Conservation (phyloP, 2,113 vertebrate species). For the Otolemur garnettii region DNA sequence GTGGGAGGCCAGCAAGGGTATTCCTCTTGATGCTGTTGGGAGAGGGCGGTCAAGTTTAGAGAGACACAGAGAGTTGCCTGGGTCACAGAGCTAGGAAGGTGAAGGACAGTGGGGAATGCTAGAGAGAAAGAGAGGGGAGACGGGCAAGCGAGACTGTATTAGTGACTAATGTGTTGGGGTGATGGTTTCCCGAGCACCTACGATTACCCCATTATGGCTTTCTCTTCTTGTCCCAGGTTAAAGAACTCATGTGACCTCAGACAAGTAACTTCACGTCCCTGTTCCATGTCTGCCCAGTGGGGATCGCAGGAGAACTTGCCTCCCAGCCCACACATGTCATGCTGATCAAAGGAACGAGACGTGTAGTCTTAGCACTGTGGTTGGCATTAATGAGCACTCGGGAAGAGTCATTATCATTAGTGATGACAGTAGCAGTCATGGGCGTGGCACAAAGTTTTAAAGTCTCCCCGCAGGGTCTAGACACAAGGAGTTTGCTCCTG, state of each 20-base stretch:
- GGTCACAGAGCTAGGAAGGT: not conserved
- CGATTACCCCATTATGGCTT: not conserved
- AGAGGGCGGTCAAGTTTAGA: not conserved
- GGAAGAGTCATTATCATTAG: not conserved
- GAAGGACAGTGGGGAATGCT: not conserved
- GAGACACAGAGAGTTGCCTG: not conserved
- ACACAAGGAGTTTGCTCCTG: not conserved
- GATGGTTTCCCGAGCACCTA: too few species aligned
- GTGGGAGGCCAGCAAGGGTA: not conserved
- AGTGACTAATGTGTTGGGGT: not conserved
- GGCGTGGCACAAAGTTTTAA: not conserved
- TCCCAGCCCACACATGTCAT: not conserved
- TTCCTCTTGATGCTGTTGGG: not conserved
- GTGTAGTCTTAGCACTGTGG: not conserved
- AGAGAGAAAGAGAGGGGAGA: not conserved
- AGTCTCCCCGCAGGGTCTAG: not conserved
- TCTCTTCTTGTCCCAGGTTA: not conserved
- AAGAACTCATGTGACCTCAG: not conserved
- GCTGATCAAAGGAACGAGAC: not conserved
- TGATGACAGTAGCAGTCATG: not conserved
- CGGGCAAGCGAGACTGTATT: not conserved
- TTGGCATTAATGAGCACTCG: not conserved
- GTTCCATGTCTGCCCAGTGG: not conserved
- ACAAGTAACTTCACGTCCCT: not conserved
- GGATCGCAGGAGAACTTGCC: not conserved